Percentiles rank a stretch among this genome's conserved stretches.
Evolutionary conservation across 2,113 vertebrate genomes (phyloP).

Genomic region (Trematocara marginatum): DNA sequence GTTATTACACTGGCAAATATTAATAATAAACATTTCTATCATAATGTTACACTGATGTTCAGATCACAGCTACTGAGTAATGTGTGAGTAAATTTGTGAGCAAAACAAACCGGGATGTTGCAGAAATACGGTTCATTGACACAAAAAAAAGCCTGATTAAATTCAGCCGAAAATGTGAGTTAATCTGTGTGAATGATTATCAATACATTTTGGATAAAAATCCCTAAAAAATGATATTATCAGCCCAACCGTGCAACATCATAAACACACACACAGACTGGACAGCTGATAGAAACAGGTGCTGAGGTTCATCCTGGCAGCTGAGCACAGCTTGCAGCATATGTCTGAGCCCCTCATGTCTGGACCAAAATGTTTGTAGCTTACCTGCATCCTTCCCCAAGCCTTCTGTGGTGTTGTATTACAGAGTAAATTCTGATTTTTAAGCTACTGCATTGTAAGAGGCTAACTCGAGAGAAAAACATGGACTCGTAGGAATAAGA

Average conservation of each 20-base stretch:
- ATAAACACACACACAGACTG: constrained; percentile 1
- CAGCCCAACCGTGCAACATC: neutral
- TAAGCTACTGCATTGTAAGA: neutral
- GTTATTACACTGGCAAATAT: neutral
- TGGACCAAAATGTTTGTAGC: constrained; percentile 18
- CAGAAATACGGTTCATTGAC: neutral
- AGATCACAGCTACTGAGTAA: neutral
- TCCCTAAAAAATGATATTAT: neutral
- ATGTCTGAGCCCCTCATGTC: constrained; percentile 32
- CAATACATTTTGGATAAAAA: neutral
- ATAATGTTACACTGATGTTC: neutral
- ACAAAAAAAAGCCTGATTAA: neutral
- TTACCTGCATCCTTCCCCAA: constrained; percentile 35
- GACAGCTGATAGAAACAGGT: constrained; percentile 61
- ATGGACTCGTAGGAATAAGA: neutral
- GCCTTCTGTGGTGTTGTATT: neutral
- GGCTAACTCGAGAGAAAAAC: neutral
- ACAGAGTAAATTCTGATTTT: neutral
- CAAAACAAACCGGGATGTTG: neutral
- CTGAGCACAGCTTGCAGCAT: constrained; percentile 48
- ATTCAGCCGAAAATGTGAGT: neutral
- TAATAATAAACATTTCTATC: neutral
- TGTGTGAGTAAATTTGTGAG: neutral
- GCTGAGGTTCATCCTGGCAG: constrained; percentile 34
- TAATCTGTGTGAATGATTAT: neutral